Conservation (phyloP, 2,113 vertebrate species). For the Asarcornis scutulata region DNA sequence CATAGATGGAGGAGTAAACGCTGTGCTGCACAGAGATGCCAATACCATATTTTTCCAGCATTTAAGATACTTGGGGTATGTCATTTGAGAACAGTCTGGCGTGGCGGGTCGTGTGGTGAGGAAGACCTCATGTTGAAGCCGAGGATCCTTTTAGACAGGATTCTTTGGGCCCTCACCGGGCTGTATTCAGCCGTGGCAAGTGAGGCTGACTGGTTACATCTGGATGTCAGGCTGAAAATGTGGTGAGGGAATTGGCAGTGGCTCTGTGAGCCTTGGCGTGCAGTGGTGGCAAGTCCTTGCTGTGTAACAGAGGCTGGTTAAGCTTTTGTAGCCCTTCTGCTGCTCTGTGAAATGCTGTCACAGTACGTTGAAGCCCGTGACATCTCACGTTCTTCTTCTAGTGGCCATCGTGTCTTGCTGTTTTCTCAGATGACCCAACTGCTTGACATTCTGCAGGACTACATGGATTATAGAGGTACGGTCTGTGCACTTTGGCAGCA, state of each 20-base stretch:
- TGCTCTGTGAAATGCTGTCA: background rate
- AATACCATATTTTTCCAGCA: background rate
- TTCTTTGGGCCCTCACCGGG: background rate
- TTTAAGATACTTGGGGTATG: background rate
- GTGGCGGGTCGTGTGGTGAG: background rate
- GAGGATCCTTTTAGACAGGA: background rate
- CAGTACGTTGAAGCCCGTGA: background rate
- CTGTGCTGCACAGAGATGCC: background rate
- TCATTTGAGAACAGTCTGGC: background rate
- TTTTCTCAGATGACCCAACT: constrained; percentile 96
- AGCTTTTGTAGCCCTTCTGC: background rate
- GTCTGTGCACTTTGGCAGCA: background rate
- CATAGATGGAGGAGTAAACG: background rate
- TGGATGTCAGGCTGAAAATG: background rate
- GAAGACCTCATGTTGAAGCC: background rate
- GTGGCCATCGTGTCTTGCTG: constrained; percentile 88
- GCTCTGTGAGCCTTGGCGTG: background rate
- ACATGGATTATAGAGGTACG: constrained; percentile 91
- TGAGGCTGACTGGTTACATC: background rate
- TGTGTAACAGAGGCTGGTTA: background rate
- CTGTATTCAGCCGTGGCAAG: background rate
- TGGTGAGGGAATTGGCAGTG: fast-evolving
- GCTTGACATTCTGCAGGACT: constrained; percentile 94
- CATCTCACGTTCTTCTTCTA: constrained; percentile 54
- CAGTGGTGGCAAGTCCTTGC: background rate